phyloP scores from a whole-genome alignment of 2,797 vertebrate genomes.

The Pygocentrus nattereri region DNA sequence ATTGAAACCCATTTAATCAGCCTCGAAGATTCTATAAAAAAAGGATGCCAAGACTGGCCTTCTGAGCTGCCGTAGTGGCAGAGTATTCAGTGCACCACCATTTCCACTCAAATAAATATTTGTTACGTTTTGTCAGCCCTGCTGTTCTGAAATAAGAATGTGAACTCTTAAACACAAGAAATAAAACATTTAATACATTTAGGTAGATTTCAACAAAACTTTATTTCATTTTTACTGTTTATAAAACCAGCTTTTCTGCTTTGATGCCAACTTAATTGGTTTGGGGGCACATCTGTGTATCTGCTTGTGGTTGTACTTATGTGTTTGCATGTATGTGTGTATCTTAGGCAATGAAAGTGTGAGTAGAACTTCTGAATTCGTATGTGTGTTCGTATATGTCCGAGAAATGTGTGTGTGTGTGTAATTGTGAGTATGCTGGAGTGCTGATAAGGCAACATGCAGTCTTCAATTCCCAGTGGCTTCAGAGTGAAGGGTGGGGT shows the following conservation, averaged over 20 bases:
- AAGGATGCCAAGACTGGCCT: no score
- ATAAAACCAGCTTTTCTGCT: conserved; percentile 83
- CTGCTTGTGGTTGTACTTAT: conserved; percentile 40
- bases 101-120: no score
- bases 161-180: neutral
- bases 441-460: conserved; percentile 85
- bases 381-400: conserved; percentile 19
- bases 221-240: conserved; percentile 82
- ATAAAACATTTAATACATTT: conserved; percentile 54
- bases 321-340: conserved; percentile 30
- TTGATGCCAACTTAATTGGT: conserved; percentile 77
- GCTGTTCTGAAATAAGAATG: no score
- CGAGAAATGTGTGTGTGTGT: conserved; percentile 44
- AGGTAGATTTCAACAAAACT: conserved; percentile 82
- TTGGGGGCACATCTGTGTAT: conserved; percentile 50
- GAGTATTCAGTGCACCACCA: no score
- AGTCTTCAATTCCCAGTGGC: conserved; percentile 77
- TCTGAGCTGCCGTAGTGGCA: no score
- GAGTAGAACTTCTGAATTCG: conserved; percentile 14
- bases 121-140: no score
- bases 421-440: conserved; percentile 60
- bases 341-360: conserved; percentile 37
- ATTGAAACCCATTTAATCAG: no score
- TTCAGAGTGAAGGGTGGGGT: conserved; percentile 62
- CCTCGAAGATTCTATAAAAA: no score